phyloP scores from a whole-genome alignment of 1,140 invertebrate genomes.

The Sesamia nonagrioides region DNA sequence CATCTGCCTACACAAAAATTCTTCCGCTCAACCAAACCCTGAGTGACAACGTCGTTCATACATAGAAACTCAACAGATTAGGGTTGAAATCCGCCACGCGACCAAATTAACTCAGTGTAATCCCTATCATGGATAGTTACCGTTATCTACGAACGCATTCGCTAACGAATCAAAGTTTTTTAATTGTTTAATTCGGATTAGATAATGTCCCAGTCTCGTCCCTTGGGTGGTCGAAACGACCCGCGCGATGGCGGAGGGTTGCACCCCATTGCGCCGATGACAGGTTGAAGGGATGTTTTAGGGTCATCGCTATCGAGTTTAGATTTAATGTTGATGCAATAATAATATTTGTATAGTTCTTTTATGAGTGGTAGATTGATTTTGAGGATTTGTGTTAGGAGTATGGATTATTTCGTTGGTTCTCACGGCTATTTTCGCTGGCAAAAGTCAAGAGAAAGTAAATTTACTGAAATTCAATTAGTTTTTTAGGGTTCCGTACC shows the following conservation, averaged over 20 bases:
- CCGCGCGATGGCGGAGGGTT: slow-evolving; percentile 51
- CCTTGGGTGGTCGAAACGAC: slow-evolving; percentile 68
- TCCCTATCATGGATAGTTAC: slow-evolving; percentile 70
- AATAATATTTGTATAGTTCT: slow-evolving; percentile 37
- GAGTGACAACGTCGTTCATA: slow-evolving; percentile 59
- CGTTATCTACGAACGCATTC: slow-evolving; percentile 75
- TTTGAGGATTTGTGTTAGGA: slow-evolving; percentile 6
- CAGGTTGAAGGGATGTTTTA: slow-evolving; percentile 66
- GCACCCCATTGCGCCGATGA: slow-evolving; percentile 58
- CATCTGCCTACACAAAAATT: slow-evolving; percentile 48
- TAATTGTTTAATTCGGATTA: slow-evolving; percentile 75
- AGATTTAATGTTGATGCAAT: slow-evolving; percentile 48
- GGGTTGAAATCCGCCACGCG: slow-evolving; percentile 72
- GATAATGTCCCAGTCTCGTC: slow-evolving; percentile 68
- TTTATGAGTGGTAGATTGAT: slow-evolving; percentile 29
- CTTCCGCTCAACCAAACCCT: slow-evolving; percentile 56
- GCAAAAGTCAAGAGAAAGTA: neutral
- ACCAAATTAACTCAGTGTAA: slow-evolving; percentile 83
- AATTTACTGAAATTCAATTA: too few relatives aligned
- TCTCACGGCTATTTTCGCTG: neutral
- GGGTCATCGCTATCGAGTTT: slow-evolving; percentile 57
- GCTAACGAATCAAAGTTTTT: slow-evolving; percentile 64
- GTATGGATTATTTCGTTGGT: neutral
- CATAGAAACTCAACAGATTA: neutral
- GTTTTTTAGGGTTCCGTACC: too few relatives aligned